Conservation (phyloP, 2,888 invertebrate genomes). For the Uropetala carovei region DNA sequence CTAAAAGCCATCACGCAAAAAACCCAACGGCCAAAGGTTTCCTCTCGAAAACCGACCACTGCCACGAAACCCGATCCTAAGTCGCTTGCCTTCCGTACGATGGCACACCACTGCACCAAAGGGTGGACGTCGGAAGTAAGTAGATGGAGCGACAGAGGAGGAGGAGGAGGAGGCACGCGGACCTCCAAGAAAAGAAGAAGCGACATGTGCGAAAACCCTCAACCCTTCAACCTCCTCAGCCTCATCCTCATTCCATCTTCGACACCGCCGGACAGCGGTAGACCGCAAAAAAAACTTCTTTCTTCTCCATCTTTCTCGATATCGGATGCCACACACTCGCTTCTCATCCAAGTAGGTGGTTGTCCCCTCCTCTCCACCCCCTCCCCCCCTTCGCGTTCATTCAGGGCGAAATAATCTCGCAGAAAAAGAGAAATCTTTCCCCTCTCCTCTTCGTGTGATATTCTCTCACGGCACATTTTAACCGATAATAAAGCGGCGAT, state of each 20-base stretch:
- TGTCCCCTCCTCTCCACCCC: no score
- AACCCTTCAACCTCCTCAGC: background rate
- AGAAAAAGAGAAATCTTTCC: no score
- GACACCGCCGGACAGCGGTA: background rate
- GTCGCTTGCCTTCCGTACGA: background rate
- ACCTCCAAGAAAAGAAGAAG: background rate
- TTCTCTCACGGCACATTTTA: constrained; percentile 23
- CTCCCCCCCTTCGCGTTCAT: background rate
- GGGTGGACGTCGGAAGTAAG: background rate
- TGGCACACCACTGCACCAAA: background rate
- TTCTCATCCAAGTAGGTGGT: background rate
- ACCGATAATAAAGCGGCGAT: constrained; percentile 10
- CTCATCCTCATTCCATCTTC: no score
- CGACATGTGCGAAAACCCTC: background rate
- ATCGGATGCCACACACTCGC: background rate
- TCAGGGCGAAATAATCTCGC: background rate
- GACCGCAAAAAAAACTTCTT: constrained; percentile 11
- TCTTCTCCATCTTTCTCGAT: background rate
- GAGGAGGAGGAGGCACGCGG: background rate
- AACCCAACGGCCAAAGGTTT: background rate
- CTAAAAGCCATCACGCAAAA: background rate
- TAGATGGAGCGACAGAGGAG: background rate
- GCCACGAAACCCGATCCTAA: background rate
- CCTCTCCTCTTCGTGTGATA: background rate
- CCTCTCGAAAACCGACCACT: background rate